Conservation (phyloP, 2,888 invertebrate genomes). For the Notocelia uddmanniana region DNA sequence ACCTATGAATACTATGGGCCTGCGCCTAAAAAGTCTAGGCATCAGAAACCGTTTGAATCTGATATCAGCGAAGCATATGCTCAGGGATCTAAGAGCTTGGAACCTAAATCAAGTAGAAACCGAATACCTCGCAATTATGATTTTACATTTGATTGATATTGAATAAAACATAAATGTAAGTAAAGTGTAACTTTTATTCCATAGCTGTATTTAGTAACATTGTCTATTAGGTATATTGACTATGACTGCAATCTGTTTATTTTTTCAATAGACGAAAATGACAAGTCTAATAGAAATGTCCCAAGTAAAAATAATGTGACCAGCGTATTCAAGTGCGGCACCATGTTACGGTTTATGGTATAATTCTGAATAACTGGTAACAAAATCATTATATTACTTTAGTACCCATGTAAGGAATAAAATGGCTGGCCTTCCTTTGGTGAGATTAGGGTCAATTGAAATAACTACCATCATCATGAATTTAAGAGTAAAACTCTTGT, state of each 20-base stretch:
- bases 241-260: conserved; percentile 37
- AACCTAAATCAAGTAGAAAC: conserved; percentile 67
- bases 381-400: no score
- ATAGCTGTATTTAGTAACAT: conserved; percentile 13
- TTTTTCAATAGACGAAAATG: no score
- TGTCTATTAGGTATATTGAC: conserved; percentile 17
- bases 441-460: no score
- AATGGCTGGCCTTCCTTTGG: no score
- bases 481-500: no score
- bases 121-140: conserved; percentile 74
- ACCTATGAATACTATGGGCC: conserved; percentile 88
- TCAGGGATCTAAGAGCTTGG: conserved; percentile 77
- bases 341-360: no score
- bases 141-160: conserved; percentile 71
- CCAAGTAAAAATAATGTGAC: no score
- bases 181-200: conserved; percentile 40
- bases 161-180: conserved; percentile 32
- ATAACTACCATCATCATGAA: no score
- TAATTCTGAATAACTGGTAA: no score
- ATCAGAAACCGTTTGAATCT: conserved; percentile 72
- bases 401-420: no score
- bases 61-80: conserved; percentile 77
- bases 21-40: conserved; percentile 64
- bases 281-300: no score
- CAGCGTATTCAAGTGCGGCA: no score